These are phyloP conservation scores for Chironomus riparius DNA, from an alignment of 2,888 invertebrate genomes.

Conservation along the genomic window DNA sequence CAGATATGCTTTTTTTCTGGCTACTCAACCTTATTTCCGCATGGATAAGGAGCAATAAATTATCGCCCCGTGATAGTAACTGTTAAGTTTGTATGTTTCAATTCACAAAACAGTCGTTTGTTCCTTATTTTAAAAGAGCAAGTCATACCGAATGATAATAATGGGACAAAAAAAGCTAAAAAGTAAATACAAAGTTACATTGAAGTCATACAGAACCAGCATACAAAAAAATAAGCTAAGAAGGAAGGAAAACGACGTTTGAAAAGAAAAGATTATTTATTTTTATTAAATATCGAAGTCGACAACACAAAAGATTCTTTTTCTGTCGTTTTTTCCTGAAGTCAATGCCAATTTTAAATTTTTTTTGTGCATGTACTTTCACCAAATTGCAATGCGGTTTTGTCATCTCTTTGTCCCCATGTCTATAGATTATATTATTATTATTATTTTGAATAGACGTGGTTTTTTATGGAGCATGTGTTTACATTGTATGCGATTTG, in stretches of 20 bases:
- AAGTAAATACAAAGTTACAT: neutral
- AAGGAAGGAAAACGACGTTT: neutral
- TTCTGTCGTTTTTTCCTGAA: neutral
- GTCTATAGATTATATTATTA: no score
- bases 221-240: neutral
- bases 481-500: no score
- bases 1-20: no score
- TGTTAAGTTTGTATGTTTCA: slow-evolving; percentile 13
- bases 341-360: neutral
- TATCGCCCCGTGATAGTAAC: slow-evolving; percentile 12
- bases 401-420: neutral
- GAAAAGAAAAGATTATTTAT: slow-evolving; percentile 20
- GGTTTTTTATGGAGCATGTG: no score
- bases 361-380: neutral
- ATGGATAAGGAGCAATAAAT: slow-evolving; percentile 17
- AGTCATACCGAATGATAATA: no score
- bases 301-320: slow-evolving; percentile 16
- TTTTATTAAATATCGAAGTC: slow-evolving; percentile 2
- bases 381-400: no score
- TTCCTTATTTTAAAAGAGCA: neutral
- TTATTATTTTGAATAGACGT: no score
- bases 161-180: no score
- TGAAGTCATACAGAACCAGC: neutral
- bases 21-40: neutral
- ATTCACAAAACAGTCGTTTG: neutral